These are phyloP conservation scores for Pachycephala philippinensis DNA, from an alignment of 2,113 vertebrate species.

Conservation along the genomic window DNA sequence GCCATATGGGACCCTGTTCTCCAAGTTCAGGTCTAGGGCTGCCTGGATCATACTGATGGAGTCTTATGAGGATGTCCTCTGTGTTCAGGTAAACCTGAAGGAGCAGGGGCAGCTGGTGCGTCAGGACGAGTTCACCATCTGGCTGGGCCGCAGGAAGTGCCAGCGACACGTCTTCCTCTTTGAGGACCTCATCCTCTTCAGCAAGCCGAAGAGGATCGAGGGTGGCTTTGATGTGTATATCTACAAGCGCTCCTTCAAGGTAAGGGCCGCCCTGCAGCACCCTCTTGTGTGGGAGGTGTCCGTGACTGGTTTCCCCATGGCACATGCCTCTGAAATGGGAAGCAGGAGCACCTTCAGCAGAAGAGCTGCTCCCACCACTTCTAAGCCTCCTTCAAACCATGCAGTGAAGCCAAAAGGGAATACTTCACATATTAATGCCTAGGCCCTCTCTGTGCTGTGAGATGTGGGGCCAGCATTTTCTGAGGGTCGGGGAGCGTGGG, in stretches of 20 bases:
- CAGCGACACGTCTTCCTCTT: slow-evolving; percentile 85
- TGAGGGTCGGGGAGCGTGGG: accelerated
- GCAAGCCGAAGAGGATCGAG: slow-evolving; percentile 83
- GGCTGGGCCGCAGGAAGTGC: slow-evolving; percentile 78
- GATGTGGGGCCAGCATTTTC: background rate
- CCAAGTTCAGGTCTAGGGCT: background rate
- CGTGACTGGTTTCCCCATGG: background rate
- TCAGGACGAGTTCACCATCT: slow-evolving; percentile 83
- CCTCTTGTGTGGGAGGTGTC: background rate
- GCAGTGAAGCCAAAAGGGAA: background rate
- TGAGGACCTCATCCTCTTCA: slow-evolving; percentile 86
- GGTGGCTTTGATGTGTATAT: slow-evolving; percentile 78
- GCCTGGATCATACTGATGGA: background rate
- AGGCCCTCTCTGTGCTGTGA: background rate
- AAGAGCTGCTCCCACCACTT: background rate
- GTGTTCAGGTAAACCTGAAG: slow-evolving; percentile 83
- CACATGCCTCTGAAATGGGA: background rate
- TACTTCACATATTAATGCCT: background rate
- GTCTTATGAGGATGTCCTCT: background rate
- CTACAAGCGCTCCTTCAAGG: slow-evolving; percentile 88
- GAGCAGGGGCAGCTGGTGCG: slow-evolving; percentile 86
- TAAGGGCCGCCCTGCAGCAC: slow-evolving; percentile 19
- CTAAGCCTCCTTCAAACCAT: background rate
- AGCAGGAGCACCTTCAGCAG: background rate
- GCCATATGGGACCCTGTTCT: background rate